phyloP scores from a whole-genome alignment of 1,140 invertebrate genomes.

The Cydia splendana region DNA sequence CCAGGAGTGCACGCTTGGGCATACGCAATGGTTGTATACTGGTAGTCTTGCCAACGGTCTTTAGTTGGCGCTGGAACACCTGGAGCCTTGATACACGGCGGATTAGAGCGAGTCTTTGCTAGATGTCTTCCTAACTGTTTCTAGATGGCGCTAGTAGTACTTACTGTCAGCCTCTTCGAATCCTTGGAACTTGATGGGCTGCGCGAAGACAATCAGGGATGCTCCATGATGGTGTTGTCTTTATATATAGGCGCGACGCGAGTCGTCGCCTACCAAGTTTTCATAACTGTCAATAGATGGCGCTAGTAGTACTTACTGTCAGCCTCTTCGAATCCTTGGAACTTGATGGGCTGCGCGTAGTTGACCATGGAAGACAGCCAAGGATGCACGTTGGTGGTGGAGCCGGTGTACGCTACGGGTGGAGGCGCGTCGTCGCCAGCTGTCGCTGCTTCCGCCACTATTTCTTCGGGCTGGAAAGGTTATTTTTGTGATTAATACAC shows the following conservation, averaged over 20 bases:
- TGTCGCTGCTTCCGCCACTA: conserved; percentile 77
- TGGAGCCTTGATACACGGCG: no score
- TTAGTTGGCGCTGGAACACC: no score
- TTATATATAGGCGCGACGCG: no score
- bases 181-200: conserved; percentile 99
- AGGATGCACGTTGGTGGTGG: conserved; percentile 99
- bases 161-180: conserved; percentile 98
- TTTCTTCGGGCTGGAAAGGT: conserved; percentile 32
- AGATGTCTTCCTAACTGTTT: background rate
- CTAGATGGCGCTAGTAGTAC: conserved; percentile 43
- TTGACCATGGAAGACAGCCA: conserved; percentile 99
- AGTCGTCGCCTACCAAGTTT: background rate
- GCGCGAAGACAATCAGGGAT: conserved; percentile 97
- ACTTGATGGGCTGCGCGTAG: conserved; percentile 99
- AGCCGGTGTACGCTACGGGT: conserved; percentile 93
- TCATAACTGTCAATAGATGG: background rate
- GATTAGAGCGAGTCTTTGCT: no score
- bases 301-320: conserved; percentile 86
- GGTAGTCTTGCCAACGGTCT: no score
- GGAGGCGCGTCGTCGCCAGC: conserved; percentile 84
- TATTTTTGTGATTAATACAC: background rate
- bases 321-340: conserved; percentile 98
- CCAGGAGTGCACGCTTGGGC: no score
- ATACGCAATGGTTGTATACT: no score
- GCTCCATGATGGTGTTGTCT: conserved; percentile 38